Evolutionary conservation across 2,797 vertebrate genomes (phyloP).

Genomic region (Leucoraja ocellata): DNA sequence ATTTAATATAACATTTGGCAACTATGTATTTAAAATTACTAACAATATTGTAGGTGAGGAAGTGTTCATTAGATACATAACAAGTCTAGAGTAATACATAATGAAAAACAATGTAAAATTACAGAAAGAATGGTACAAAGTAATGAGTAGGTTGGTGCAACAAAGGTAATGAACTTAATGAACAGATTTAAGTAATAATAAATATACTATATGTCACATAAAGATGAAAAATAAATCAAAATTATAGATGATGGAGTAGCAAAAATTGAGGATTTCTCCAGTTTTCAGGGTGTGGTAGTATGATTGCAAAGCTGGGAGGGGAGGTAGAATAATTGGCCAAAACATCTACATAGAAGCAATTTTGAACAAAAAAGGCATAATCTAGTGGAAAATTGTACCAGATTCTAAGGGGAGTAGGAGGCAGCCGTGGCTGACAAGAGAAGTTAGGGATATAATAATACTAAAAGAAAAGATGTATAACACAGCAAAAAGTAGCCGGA

Average conservation of each 20-base stretch:
- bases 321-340: neutral
- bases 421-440: too few species aligned
- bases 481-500: too few species aligned
- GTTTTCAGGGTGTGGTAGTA: neutral
- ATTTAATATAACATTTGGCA: too few species aligned
- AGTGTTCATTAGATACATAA: too few species aligned
- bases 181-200: neutral
- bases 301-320: neutral
- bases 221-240: neutral
- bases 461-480: too few species aligned
- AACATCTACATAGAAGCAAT: neutral
- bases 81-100: neutral
- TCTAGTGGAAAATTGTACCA: neutral
- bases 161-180: neutral
- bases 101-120: neutral
- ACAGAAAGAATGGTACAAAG: neutral
- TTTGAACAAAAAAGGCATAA: neutral
- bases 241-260: neutral
- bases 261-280: neutral
- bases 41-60: too few species aligned
- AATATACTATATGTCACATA: neutral
- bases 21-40: too few species aligned
- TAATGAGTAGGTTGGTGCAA: neutral
- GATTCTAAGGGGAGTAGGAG: too few species aligned
- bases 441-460: too few species aligned